These are phyloP conservation scores for Catostomus latipinnis DNA, from an alignment of 2,797 vertebrate genomes.

Conservation along the genomic window DNA sequence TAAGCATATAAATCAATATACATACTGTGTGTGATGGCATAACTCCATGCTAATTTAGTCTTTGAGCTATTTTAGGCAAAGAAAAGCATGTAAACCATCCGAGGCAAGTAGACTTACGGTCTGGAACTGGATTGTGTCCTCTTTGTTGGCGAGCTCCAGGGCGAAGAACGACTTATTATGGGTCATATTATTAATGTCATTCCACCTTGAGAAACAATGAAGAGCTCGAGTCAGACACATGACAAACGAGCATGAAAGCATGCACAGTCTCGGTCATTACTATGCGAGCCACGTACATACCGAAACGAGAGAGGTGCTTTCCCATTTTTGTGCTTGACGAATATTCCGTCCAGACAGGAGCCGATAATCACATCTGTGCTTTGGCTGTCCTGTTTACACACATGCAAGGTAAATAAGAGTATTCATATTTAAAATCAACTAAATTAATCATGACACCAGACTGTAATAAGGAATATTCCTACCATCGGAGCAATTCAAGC, in stretches of 20 bases:
- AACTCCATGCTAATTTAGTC: conserved; percentile 51
- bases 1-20: background rate
- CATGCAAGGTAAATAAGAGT: background rate
- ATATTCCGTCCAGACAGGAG: conserved; percentile 93
- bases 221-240: conserved; percentile 39
- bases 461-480: too few relatives aligned
- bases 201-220: conserved; percentile 85
- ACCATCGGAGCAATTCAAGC: too few relatives aligned
- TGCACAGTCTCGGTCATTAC: background rate
- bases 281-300: conserved; percentile 68
- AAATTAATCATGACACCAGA: too few relatives aligned
- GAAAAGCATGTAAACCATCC: conserved; percentile 53
- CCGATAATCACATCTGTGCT: conserved; percentile 91
- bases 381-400: conserved; percentile 86
- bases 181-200: conserved; percentile 98
- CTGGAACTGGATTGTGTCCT: conserved; percentile 98
- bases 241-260: background rate
- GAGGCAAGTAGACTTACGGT: conserved; percentile 84
- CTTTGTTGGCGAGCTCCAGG: conserved; percentile 92
- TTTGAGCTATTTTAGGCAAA: conserved; percentile 45
- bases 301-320: conserved; percentile 88
- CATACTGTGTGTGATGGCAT: conserved; percentile 15
- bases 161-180: conserved; percentile 98
- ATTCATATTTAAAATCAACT: too few relatives aligned
- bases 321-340: conserved; percentile 94